A percentile compares a stretch with the other conserved stretches of the same genome.
These are phyloP conservation scores for Oxygymnocypris stewartii DNA, from an alignment of 2,113 vertebrate species.

Conservation along the genomic window DNA sequence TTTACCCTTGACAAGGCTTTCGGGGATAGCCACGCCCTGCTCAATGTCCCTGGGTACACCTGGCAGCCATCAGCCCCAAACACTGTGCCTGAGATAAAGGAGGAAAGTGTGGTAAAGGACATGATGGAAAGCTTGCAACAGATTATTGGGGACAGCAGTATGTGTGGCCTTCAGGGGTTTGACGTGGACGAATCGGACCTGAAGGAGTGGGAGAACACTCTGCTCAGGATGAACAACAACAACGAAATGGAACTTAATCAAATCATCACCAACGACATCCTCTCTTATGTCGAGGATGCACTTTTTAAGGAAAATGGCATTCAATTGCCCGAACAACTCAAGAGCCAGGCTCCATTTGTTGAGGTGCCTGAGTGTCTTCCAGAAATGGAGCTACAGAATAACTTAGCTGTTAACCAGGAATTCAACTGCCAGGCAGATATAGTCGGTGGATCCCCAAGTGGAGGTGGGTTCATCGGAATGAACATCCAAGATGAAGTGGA, in stretches of 20 bases:
- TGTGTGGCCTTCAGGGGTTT: slow-evolving; percentile 53
- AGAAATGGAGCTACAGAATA: slow-evolving; percentile 55
- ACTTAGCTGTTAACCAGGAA: slow-evolving; percentile 44
- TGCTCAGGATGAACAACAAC: slow-evolving; percentile 57
- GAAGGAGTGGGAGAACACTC: slow-evolving; percentile 65
- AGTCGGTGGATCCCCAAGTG: background rate
- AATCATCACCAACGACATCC: slow-evolving; percentile 59
- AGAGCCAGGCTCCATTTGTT: slow-evolving; percentile 34
- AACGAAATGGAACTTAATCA: slow-evolving; percentile 13
- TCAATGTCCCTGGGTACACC: slow-evolving; percentile 58
- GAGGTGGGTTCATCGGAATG: slow-evolving; percentile 42
- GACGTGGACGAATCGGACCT: slow-evolving; percentile 33
- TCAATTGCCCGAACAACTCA: slow-evolving; percentile 44
- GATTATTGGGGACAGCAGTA: slow-evolving; percentile 22
- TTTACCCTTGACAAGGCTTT: slow-evolving; percentile 71
- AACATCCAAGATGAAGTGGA: slow-evolving; percentile 28
- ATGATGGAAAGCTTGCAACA: slow-evolving; percentile 63
- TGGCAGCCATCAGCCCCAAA: slow-evolving; percentile 42
- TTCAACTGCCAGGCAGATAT: slow-evolving; percentile 16
- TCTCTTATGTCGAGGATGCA: slow-evolving; percentile 69
- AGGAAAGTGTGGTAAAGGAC: slow-evolving; percentile 56
- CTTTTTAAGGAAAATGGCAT: slow-evolving; percentile 64
- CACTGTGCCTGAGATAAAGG: slow-evolving; percentile 17
- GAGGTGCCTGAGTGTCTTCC: slow-evolving; percentile 48
- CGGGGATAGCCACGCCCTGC: slow-evolving; percentile 65